Conservation (phyloP, 2,797 vertebrate species). For the Acestrorhynchus altus region DNA sequence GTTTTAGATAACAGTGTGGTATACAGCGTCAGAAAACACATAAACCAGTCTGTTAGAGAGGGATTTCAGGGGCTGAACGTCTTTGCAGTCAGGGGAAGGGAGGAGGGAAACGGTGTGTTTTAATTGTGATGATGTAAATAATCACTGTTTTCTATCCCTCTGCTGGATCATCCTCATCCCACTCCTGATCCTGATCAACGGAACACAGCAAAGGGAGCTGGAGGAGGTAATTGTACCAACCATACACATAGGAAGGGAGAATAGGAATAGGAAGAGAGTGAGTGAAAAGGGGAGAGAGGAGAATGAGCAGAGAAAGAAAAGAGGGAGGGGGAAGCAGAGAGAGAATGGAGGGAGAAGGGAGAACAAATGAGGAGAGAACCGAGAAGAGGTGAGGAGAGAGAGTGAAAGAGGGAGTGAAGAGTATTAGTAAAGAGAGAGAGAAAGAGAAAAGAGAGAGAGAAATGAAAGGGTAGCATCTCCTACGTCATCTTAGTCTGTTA, state of each 20-base stretch:
- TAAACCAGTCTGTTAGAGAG: no score
- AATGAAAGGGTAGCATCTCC: neutral
- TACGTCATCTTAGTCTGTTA: neutral
- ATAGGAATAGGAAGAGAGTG: no score
- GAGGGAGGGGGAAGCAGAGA: neutral
- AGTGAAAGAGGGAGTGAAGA: neutral
- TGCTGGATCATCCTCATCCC: neutral
- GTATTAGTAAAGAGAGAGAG: neutral
- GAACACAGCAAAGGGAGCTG: constrained; percentile 68
- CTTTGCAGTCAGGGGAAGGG: no score
- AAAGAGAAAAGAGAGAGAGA: neutral
- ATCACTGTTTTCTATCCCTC: constrained; percentile 30
- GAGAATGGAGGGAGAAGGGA: neutral
- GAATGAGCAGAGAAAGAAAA: neutral
- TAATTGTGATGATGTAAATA: no score
- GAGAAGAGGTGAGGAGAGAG: neutral
- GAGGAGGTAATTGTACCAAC: constrained; percentile 68
- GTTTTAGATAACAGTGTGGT: no score
- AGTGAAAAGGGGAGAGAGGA: neutral
- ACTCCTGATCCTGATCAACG: constrained; percentile 44
- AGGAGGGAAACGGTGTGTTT: no score
- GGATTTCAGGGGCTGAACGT: no score
- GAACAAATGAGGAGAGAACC: neutral
- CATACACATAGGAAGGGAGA: neutral
- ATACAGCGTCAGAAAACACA: no score